Conservation (phyloP, 2,888 invertebrate genomes). For the Chrysolina americana region DNA sequence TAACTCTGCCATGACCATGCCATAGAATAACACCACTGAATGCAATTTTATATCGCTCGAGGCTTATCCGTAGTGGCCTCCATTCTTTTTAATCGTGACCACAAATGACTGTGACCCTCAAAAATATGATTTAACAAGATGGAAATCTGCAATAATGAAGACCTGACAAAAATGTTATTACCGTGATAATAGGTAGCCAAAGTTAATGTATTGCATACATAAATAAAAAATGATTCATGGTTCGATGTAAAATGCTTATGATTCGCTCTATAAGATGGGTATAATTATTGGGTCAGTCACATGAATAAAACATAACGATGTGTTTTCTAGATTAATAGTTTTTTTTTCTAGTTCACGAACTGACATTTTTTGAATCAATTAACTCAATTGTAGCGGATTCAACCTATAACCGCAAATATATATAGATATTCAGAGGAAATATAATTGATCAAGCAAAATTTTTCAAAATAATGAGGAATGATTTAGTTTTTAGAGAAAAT, state of each 20-base stretch:
- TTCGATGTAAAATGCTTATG: neutral
- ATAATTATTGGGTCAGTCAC: neutral
- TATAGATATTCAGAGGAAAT: too few relatives aligned
- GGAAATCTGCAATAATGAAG: neutral
- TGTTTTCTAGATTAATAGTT: too few relatives aligned
- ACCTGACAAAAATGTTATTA: neutral
- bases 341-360: too few relatives aligned
- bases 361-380: too few relatives aligned
- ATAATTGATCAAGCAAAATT: too few relatives aligned
- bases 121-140: neutral
- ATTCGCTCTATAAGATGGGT: neutral
- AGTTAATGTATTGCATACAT: neutral
- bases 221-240: neutral
- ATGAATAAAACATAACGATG: neutral
- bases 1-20: neutral
- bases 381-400: too few relatives aligned
- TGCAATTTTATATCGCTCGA: neutral
- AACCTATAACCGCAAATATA: too few relatives aligned
- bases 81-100: constrained; percentile 10
- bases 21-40: neutral
- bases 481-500: too few relatives aligned
- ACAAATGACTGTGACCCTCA: constrained; percentile 6
- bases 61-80: neutral
- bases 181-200: neutral
- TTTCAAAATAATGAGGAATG: too few relatives aligned